Conservation (phyloP, 2,113 vertebrate genomes). For the Pygoscelis adeliae region DNA sequence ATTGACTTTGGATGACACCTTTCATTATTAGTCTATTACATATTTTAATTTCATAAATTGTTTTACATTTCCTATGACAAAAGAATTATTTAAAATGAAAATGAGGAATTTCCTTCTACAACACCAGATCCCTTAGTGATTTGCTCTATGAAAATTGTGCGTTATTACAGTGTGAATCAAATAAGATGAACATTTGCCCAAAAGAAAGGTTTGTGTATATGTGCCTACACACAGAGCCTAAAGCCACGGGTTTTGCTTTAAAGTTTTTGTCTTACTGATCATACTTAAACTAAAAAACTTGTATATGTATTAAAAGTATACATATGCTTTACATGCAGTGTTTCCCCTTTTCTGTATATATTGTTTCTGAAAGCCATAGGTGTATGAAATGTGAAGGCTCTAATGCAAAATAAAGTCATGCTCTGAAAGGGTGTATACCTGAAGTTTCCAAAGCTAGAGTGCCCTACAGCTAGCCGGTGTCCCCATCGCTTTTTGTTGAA, state of each 20-base stretch:
- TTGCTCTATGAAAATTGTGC: not conserved
- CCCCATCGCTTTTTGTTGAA: not conserved
- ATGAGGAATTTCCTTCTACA: not conserved
- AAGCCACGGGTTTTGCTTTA: not conserved
- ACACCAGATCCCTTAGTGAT: not conserved
- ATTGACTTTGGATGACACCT: not conserved
- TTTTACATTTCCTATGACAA: constrained; percentile 21
- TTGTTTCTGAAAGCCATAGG: not conserved
- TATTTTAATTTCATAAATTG: constrained; percentile 3
- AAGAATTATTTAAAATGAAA: not conserved
- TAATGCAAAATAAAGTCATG: not conserved
- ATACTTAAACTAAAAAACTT: not conserved
- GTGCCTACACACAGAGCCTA: not conserved
- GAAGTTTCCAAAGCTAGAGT: not conserved
- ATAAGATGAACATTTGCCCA: not conserved
- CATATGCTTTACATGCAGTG: not conserved
- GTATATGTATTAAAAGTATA: not conserved
- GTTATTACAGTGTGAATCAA: not conserved
- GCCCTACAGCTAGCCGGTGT: not conserved
- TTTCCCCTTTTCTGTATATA: not conserved
- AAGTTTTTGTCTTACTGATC: not conserved
- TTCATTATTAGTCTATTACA: not conserved
- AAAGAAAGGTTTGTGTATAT: not conserved
- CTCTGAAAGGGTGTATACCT: not conserved
- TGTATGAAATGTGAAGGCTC: not conserved